These are phyloP conservation scores for Manis pentadactyla DNA, from an alignment of 2,797 vertebrate genomes.

Conservation along the genomic window DNA sequence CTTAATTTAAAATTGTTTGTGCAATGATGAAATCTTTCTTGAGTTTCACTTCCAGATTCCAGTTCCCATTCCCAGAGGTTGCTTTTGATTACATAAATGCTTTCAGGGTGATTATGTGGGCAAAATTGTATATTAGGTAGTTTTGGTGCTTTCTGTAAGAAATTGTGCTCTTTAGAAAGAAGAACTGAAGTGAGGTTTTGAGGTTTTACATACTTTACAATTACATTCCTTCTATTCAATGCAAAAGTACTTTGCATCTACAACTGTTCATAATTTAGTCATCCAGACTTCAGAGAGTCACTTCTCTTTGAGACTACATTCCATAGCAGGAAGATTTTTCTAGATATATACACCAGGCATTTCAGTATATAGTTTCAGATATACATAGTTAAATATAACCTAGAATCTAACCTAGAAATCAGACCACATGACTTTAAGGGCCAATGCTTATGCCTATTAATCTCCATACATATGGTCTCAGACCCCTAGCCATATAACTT, in stretches of 20 bases:
- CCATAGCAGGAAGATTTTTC: background rate
- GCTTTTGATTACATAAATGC: constrained; percentile 81
- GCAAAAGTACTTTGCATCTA: background rate
- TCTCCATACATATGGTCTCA: background rate
- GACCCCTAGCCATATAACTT: background rate
- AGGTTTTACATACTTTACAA: constrained; percentile 57
- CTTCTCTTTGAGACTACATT: background rate
- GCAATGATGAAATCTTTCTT: constrained; percentile 82
- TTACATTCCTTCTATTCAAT: constrained; percentile 27
- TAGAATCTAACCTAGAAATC: background rate
- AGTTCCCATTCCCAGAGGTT: constrained; percentile 77
- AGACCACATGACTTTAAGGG: background rate
- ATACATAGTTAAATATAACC: no score
- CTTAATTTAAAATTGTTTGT: constrained; percentile 83
- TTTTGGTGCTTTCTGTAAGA: constrained; percentile 65
- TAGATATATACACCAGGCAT: background rate
- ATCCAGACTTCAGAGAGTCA: background rate
- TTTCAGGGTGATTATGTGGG: constrained; percentile 79
- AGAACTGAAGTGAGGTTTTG: constrained; percentile 35
- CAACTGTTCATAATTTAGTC: background rate
- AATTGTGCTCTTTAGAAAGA: constrained; percentile 55
- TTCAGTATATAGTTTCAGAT: background rate
- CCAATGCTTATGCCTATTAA: background rate
- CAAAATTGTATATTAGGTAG: constrained; percentile 77
- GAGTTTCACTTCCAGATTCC: constrained; percentile 77